phyloP scores from a whole-genome alignment of 2,888 invertebrate genomes.

The Baronia brevicornis region DNA sequence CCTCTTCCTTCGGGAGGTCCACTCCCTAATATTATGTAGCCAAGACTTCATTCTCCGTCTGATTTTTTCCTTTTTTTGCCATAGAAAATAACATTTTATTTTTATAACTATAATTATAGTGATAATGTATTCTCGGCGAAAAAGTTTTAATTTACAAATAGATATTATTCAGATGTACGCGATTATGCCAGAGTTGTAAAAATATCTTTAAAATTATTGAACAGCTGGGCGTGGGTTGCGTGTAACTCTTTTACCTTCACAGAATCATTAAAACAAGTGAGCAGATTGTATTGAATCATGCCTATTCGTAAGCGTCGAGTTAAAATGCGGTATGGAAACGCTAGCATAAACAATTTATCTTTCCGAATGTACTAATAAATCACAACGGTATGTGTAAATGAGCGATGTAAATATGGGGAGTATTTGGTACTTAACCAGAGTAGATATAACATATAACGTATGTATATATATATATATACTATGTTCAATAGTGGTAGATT shows the following conservation, averaged over 20 bases:
- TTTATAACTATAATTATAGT: constrained; percentile 1
- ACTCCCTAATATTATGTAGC: no score
- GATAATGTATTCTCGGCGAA: no score
- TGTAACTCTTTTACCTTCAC: constrained; percentile 5
- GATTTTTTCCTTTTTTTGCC: no score
- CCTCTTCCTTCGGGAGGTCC: no score
- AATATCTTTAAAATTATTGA: not conserved
- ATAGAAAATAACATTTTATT: no score
- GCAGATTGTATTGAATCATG: constrained; percentile 11
- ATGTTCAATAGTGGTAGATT: no score
- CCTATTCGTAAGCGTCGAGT: not conserved
- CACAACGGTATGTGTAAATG: constrained; percentile 8
- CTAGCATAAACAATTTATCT: constrained; percentile 6
- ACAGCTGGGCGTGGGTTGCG: not conserved
- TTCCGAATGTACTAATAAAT: constrained; percentile 11
- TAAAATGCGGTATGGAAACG: not conserved
- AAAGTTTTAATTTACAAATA: no score
- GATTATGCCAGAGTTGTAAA: no score
- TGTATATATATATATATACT: no score
- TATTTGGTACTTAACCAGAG: constrained; percentile 1
- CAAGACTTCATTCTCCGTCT: no score
- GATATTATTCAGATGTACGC: no score
- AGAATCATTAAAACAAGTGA: constrained; percentile 8
- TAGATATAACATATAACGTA: no score
- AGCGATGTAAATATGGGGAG: constrained; percentile 6